phyloP scores from a whole-genome alignment of 2,797 vertebrate species.

The Chelidonichthys spinosus region DNA sequence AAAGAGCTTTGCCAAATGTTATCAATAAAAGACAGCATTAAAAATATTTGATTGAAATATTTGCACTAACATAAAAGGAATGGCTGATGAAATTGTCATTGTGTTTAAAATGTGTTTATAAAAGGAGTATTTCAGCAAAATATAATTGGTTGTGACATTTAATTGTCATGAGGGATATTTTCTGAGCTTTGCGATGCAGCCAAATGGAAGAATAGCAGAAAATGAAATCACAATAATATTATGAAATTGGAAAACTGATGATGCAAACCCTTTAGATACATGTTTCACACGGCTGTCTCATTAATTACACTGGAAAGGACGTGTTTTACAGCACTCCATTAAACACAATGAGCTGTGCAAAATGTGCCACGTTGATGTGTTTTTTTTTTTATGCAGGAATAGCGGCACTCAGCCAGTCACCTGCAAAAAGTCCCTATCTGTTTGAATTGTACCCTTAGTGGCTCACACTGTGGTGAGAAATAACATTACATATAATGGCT shows the following conservation, averaged over 20 bases:
- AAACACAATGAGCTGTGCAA: conserved; percentile 72
- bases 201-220: conserved; percentile 43
- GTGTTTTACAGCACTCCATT: conserved; percentile 67
- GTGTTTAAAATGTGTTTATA: background rate
- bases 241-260: conserved; percentile 42
- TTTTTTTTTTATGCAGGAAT: conserved; percentile 45
- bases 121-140: conserved; percentile 1
- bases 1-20: background rate
- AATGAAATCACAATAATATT: conserved; percentile 49
- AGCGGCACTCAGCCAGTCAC: conserved; percentile 49
- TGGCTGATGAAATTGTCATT: background rate
- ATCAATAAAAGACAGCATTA: background rate
- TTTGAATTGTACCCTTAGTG: conserved; percentile 36
- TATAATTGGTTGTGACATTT: conserved; percentile 7
- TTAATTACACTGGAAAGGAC: conserved; percentile 70
- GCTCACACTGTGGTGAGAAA: conserved; percentile 33
- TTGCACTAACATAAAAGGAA: background rate
- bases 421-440: conserved; percentile 47
- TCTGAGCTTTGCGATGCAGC: conserved; percentile 8
- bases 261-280: conserved; percentile 47
- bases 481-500: conserved; percentile 42
- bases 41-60: background rate
- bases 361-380: conserved; percentile 66
- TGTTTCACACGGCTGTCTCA: conserved; percentile 51
- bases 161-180: conserved; percentile 16